These are phyloP conservation scores for Opisthograptis luteolata DNA, from an alignment of 2,888 invertebrate species.

Conservation along the genomic window DNA sequence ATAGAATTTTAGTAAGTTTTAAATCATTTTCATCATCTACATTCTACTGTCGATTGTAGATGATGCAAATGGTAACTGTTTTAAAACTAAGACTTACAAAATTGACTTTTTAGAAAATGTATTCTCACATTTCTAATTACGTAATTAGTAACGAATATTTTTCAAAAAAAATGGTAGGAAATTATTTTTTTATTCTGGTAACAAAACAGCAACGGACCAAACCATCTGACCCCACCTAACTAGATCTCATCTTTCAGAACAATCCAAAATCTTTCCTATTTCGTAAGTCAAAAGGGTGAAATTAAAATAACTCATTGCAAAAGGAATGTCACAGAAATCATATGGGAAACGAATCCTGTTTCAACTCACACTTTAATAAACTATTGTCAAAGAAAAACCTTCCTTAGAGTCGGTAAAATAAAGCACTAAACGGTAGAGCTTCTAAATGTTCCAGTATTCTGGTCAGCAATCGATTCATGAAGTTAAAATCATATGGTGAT, in stretches of 20 bases:
- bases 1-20: no score
- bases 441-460: slow-evolving; percentile 48
- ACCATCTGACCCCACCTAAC: slow-evolving; percentile 61
- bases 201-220: slow-evolving; percentile 45
- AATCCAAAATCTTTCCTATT: not conserved
- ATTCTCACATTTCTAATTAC: no score
- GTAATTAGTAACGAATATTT: no score
- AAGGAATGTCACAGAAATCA: slow-evolving; percentile 23
- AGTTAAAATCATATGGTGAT: slow-evolving; percentile 70
- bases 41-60: no score
- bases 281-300: not conserved
- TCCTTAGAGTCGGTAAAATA: slow-evolving; percentile 29
- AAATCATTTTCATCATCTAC: no score
- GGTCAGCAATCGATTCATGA: slow-evolving; percentile 61
- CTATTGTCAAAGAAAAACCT: slow-evolving; percentile 31
- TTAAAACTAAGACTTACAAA: no score
- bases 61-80: no score
- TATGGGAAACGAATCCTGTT: slow-evolving; percentile 33
- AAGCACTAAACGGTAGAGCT: slow-evolving; percentile 30
- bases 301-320: not conserved
- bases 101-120: no score
- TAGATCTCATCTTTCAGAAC: slow-evolving; percentile 42
- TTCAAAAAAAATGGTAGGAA: slow-evolving; percentile 26
- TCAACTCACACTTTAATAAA: slow-evolving; percentile 29
- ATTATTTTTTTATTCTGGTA: slow-evolving; percentile 46